Evolutionary conservation across 1,140 invertebrate genomes (phyloP), one percentile per base, ranked within the genome.

Genomic region (Drosophila miranda): DNA sequence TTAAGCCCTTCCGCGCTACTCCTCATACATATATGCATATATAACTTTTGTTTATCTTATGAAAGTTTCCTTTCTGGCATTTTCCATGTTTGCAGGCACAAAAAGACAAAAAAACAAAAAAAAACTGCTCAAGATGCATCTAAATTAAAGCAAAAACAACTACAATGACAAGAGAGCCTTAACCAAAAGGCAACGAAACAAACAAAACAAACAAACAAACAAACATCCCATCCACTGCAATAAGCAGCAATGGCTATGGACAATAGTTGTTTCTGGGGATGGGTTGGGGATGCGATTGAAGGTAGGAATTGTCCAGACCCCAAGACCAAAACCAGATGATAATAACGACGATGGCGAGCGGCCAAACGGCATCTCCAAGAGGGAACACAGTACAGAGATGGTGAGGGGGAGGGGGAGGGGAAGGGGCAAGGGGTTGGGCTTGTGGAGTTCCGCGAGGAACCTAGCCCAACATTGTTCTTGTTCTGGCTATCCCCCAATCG

Each of bases 381-480:
- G 34, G 13, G 34, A 30, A 2, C 2, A 30, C 8, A 30, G 28
- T 2, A 30, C 28, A 30, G 28, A 30, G 9, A 8, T 2, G 28
- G 7, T 3, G 9, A 0, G 9, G 3, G 11, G 9, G 0, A 1
- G 11, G 30, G 9, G 1, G 2, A 23, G 21, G 7, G 2, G 7
- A 2, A 8, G 8, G 30, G 30, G 8, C 11, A 16, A 23, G 48
- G 16, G 30, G 16, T 16, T 16, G 16, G 16, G 16, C 16, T 16
- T 16, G 16, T 16, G 16, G 16, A 16, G 34, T 38, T 38, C 11
- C 34, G 34, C 34, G 11, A 53, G 61, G 80, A 83, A 77, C 81
- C 81, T 84, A 84, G 60, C 76, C 81, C 81, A 84, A 84, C 81
- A 80, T 86, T 86, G 80, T 80, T 80, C 84, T 84, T 84, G 59